Evolutionary conservation across 2,113 vertebrate species (phyloP).

Genomic region (Gnathonemus echidnorhynchus): DNA sequence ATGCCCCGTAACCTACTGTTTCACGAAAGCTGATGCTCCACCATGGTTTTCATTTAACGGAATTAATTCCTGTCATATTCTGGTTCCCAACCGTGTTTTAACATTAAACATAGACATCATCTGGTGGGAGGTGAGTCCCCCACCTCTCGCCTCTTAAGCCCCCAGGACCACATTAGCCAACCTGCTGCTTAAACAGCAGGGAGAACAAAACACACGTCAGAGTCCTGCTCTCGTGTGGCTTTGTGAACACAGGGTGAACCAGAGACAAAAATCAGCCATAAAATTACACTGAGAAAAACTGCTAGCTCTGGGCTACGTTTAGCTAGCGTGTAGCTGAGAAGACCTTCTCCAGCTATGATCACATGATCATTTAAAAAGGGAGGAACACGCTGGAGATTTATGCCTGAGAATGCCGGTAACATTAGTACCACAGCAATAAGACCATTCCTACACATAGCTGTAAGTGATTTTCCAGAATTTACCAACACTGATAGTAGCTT

Average conservation of each 20-base stretch:
- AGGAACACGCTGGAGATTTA: background rate
- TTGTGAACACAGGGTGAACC: background rate
- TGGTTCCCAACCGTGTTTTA: background rate
- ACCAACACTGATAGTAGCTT: background rate
- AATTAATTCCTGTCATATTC: background rate
- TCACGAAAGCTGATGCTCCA: slow-evolving; percentile 8
- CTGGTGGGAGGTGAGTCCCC: background rate
- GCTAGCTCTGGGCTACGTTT: background rate
- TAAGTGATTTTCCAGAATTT: background rate
- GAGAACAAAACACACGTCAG: background rate
- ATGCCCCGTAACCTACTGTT: slow-evolving; percentile 32
- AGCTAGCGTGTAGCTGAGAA: background rate
- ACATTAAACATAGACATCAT: background rate
- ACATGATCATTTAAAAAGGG: background rate
- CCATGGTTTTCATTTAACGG: background rate
- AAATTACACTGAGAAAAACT: background rate
- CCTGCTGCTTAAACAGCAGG: background rate
- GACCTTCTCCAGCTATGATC: background rate
- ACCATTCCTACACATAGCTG: background rate
- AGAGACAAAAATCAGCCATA: background rate
- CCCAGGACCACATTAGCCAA: background rate
- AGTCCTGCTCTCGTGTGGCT: background rate
- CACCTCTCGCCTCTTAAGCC: background rate
- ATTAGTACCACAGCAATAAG: background rate
- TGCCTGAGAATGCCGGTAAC: background rate